Percentiles rank a stretch among this genome's conserved stretches.
Conservation (phyloP, 1,140 invertebrate genomes). For the Pemphigus obesinymphae region DNA sequence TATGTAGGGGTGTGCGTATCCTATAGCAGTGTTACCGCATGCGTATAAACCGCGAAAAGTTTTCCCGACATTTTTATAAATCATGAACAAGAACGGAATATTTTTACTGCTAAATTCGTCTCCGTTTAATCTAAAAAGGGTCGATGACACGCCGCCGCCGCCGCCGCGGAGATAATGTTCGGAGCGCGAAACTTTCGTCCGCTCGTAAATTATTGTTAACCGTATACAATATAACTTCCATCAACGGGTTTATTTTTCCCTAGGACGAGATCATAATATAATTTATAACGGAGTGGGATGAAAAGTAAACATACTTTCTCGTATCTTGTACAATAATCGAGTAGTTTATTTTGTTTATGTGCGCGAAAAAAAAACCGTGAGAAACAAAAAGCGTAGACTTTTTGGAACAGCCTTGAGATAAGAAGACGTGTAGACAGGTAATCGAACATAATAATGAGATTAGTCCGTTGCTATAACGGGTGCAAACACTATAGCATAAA, state of each 20-base stretch:
- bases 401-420: no score
- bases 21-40: no score
- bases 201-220: constrained; percentile 20
- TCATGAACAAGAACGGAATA: background rate
- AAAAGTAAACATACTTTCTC: background rate
- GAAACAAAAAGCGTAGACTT: no score
- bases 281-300: background rate
- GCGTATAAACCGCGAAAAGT: no score
- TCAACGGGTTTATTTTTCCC: background rate
- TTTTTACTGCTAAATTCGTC: constrained; percentile 5
- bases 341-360: constrained; percentile 7
- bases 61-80: constrained; percentile 7
- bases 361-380: background rate
- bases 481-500: no score
- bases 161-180: background rate
- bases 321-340: background rate
- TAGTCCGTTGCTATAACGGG: no score
- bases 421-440: no score
- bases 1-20: no score
- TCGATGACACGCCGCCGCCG: background rate
- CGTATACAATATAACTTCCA: background rate
- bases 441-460: no score
- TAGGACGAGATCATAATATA: background rate
- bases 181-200: background rate
- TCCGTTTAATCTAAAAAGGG: background rate